phyloP scores from a whole-genome alignment of 2,797 vertebrate genomes.

The Poeciliopsis presidionis region DNA sequence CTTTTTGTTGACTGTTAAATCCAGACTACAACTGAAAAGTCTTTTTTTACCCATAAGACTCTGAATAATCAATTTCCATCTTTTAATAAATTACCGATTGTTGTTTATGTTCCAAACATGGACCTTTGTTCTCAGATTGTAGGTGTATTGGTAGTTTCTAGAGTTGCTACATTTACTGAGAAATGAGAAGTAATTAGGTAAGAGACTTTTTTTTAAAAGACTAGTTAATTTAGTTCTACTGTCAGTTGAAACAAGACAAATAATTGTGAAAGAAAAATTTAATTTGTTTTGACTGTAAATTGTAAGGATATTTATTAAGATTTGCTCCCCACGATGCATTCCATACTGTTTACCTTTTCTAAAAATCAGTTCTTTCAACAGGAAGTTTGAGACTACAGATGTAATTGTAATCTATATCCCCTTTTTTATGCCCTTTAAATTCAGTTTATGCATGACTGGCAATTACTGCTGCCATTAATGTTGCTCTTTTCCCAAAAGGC shows the following conservation, averaged over 20 bases:
- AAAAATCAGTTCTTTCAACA: not conserved
- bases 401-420: not conserved
- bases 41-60: not conserved
- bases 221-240: not conserved
- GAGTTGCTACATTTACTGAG: not conserved
- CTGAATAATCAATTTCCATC: not conserved
- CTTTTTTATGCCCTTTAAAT: not conserved
- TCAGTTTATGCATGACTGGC: not conserved
- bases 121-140: not conserved
- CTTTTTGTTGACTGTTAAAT: not conserved
- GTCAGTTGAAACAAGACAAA: not conserved
- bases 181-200: not conserved
- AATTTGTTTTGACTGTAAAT: not conserved
- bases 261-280: not conserved
- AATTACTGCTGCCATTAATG: not conserved
- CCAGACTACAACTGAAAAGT: too few relatives aligned
- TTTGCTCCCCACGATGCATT: not conserved
- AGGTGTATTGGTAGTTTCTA: not conserved
- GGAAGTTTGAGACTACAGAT: not conserved
- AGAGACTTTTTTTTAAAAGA: not conserved
- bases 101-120: not conserved
- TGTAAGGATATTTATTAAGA: not conserved
- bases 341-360: not conserved
- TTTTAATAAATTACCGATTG: not conserved
- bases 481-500: not conserved